Evolutionary conservation across 1,140 invertebrate species (phyloP), one percentile per base, ranked within the genome.

Genomic region (Scaptomyza montana): DNA sequence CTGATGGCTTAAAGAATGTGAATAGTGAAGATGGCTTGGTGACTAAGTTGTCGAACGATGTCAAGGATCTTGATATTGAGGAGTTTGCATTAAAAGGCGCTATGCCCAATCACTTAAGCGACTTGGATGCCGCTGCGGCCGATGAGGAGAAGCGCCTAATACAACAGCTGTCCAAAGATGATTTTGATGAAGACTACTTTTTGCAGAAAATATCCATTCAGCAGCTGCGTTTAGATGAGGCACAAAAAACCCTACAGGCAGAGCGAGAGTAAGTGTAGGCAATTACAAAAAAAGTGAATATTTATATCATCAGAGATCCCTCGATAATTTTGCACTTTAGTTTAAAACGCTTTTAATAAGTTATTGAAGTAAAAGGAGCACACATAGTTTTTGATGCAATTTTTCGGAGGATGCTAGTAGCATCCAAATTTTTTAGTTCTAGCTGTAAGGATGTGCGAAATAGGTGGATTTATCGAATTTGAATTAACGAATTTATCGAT

Each of bases 151-250:
- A 91, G 53, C 77, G 91, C 75, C 43, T 92, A 59, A 90, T 81
- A 74, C 72, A 92, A 91, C 57, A 93, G 72, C 45, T 92, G 7
- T 92, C 91, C 1, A 91, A 91, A 60, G 93, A 94, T 70, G 86
- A 92, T 28, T 93, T 92, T 36, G 94, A 94, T 54, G 93, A 95
- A 53, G 95, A 96, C 69, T 93, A 93, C 80, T 85, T 94, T 4
- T 90, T 94, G 63, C 95, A 96, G 77, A 95, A 95, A 90, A 91
- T 95, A 66, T 94, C 95, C 0, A 94, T 95, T 93, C 89, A 96
- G 36, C 95, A 96, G 90, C 90, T 96, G 55, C 93, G 95, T 76
- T 89, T 97, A 5, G 96, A 97, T 60, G 96, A 97, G 92, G 94
- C 95, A 5, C 94, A 95, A 28, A 96, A 96, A 92, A 95, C 95